These are phyloP conservation scores for Poecilia picta DNA, from an alignment of 2,797 vertebrate genomes.

Conservation along the genomic window DNA sequence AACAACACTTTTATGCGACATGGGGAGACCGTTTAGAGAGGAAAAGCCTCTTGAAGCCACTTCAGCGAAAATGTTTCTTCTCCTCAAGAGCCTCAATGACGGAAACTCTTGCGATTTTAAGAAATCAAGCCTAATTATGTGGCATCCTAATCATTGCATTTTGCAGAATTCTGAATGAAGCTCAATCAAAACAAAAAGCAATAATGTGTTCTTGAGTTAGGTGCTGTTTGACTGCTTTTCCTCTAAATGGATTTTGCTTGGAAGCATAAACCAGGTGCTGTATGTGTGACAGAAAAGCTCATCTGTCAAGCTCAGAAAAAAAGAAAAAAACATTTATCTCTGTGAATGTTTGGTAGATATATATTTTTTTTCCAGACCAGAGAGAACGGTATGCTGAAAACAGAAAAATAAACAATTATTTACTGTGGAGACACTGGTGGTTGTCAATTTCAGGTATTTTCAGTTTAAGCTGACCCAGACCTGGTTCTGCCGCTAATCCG, in stretches of 20 bases:
- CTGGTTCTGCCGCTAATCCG: too few relatives aligned
- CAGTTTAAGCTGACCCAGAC: neutral
- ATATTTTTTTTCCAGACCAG: neutral
- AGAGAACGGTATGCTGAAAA: neutral
- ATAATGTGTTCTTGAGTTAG: slow-evolving; percentile 1
- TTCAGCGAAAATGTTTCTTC: slow-evolving; percentile 28
- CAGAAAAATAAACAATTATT: neutral
- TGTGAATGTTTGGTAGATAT: neutral
- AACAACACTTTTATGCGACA: slow-evolving; percentile 44
- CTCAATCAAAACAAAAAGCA: neutral
- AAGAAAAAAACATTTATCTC: slow-evolving; percentile 36
- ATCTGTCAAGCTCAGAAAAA: slow-evolving; percentile 40
- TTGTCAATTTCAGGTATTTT: neutral
- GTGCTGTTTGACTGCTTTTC: slow-evolving; percentile 7
- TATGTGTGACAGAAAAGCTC: slow-evolving; percentile 35
- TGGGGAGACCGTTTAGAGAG: slow-evolving; percentile 27
- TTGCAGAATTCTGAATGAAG: neutral
- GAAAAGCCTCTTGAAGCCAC: slow-evolving; percentile 28
- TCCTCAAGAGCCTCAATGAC: slow-evolving; percentile 14
- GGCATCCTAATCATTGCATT: slow-evolving; percentile 14
- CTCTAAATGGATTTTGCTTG: slow-evolving; percentile 28
- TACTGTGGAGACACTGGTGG: neutral
- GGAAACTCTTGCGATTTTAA: slow-evolving; percentile 21
- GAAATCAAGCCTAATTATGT: slow-evolving; percentile 1
- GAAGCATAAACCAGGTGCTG: slow-evolving; percentile 31